A percentile compares a stretch with the other conserved stretches of the same genome.
Conservation (phyloP, 2,888 invertebrate species). For the Agonum fuliginosum region DNA sequence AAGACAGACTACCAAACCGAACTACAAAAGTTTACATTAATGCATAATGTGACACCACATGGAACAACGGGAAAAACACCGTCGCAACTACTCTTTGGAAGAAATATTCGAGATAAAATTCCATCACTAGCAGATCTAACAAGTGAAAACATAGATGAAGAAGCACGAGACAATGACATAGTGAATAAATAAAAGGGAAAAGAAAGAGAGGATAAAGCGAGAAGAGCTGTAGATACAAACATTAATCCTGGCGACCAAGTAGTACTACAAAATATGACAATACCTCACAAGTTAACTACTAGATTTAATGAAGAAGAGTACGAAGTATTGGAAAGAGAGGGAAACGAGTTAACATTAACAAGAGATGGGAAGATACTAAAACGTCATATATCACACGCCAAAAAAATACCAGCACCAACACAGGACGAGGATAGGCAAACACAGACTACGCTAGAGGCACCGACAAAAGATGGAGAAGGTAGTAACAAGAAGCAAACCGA, state of each 20-base stretch:
- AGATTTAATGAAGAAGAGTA: slow-evolving; percentile 47
- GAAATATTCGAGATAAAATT: slow-evolving; percentile 64
- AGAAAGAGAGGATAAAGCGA: slow-evolving; percentile 62
- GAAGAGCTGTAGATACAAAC: slow-evolving; percentile 59
- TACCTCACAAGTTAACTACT: background rate
- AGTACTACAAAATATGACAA: slow-evolving; percentile 31
- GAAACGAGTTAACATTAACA: slow-evolving; percentile 48
- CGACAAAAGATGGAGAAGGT: background rate
- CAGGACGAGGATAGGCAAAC: too few species aligned
- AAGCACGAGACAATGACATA: slow-evolving; percentile 62
- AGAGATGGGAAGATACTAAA: slow-evolving; percentile 46
- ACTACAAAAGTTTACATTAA: slow-evolving; percentile 61
- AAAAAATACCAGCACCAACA: slow-evolving; percentile 35
- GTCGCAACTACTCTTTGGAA: slow-evolving; percentile 63
- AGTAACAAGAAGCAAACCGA: background rate
- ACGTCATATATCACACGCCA: slow-evolving; percentile 48
- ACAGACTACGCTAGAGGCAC: too few species aligned
- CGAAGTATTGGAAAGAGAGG: slow-evolving; percentile 48
- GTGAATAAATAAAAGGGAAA: slow-evolving; percentile 64
- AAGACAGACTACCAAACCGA: slow-evolving; percentile 60
- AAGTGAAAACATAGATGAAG: slow-evolving; percentile 58
- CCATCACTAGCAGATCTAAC: slow-evolving; percentile 60
- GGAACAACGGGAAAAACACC: slow-evolving; percentile 65
- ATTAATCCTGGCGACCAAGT: slow-evolving; percentile 51
- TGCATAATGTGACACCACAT: slow-evolving; percentile 65